These are phyloP conservation scores for Valencia hispanica DNA, from an alignment of 2,797 vertebrate species.

Conservation along the genomic window DNA sequence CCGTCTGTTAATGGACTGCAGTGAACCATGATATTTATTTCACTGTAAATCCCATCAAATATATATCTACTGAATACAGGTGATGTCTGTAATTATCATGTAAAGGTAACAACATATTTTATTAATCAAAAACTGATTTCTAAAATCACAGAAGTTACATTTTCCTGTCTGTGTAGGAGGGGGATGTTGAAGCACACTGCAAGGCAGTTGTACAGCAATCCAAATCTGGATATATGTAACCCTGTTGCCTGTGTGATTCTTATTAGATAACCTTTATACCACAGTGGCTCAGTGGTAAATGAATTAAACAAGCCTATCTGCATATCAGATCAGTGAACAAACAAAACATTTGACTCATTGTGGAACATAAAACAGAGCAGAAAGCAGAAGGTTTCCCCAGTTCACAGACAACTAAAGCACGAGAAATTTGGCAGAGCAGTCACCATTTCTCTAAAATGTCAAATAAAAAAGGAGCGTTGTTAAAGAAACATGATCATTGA, in stretches of 20 bases:
- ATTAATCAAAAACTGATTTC: not conserved
- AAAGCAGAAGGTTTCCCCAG: not conserved
- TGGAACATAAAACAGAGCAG: not conserved
- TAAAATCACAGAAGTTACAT: not conserved
- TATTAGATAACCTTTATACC: not conserved
- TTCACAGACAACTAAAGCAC: not conserved
- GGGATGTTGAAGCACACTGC: not conserved
- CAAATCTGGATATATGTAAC: not conserved
- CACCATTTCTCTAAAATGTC: not conserved
- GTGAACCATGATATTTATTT: not conserved
- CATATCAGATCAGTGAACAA: not conserved
- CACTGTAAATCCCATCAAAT: not conserved
- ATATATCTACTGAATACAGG: not conserved
- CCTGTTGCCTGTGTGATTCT: not conserved
- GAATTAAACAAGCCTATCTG: not conserved
- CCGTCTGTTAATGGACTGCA: not conserved
- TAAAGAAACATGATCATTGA: not conserved
- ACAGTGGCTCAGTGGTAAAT: not conserved
- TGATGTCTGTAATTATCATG: not conserved
- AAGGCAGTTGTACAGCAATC: not conserved
- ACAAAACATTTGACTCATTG: not conserved
- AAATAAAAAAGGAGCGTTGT: not conserved
- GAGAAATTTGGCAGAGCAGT: not conserved
- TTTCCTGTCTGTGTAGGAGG: not conserved
- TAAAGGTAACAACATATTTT: not conserved